Base-by-base conservation (phyloP, 92 coral and sea anemone species). In the Epizoanthus ramosus region DNA sequence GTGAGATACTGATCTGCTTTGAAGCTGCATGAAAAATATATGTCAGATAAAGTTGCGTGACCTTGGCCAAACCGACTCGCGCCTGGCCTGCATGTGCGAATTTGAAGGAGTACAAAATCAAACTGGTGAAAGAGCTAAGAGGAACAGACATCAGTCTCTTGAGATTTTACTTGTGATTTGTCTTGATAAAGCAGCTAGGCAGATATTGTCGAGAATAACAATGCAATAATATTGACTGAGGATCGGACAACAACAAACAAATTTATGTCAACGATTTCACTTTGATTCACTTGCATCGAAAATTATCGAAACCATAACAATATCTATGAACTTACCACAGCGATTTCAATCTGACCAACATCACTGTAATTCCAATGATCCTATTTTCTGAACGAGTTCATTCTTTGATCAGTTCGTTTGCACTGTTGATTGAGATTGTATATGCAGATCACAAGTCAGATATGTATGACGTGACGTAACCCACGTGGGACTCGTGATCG, bases 1-100 rank as follows among this genome's bases (percentile, higher is more conserved):
- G n/a, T n/a, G n/a, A n/a, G 71, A 65, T 65, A 65, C 71, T 65
- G 71, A 65, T 65, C 39, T 65, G 41, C 71, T 65, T 65, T 65
- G 71, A 65, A 65, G 71, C 71, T 65, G 71, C 71, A 65, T 65
- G 71, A 65, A 65, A 65, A n/a, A n/a, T n/a, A 65, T 65, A 65
- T 65, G 71, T 65, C 71, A 65, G 71, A 65, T 65, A 65, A 3
- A 65, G 6, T 65, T 65, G 71, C 71, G 71, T 65, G 71, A 65
- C 41, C 71, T 24, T 65, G 71, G 41, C 71, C 71, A 65, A 65
- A 65, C 71, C 71, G 71, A 65, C 41, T 65, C 71, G 71, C 71
- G 71, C 71, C 71, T 65, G 71, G 6, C 71, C 71, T n/a, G 71
- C 23, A 65, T 65, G 71, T 7, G 37, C 23, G 71, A 65, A 23